Evolutionary conservation across 2,888 invertebrate genomes (phyloP).

Genomic region (Orthosia incerta): DNA sequence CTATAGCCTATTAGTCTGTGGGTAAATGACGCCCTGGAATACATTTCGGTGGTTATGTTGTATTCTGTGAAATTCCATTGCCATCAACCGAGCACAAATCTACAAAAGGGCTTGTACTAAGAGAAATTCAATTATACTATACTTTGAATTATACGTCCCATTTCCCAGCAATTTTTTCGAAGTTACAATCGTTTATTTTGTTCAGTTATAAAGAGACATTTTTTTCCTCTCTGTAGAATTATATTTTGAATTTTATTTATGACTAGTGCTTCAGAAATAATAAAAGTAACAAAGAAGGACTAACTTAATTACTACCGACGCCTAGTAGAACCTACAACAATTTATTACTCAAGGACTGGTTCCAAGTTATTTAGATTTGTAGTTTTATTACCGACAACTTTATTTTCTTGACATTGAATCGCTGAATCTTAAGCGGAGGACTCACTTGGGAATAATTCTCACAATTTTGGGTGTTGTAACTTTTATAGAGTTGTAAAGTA

Average conservation of each 20-base stretch:
- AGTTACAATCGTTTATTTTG: too few relatives aligned
- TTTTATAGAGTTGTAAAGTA: neutral
- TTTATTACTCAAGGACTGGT: slow-evolving; percentile 26
- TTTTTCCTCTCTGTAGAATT: neutral
- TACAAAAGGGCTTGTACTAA: neutral
- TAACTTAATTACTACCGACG: slow-evolving; percentile 24
- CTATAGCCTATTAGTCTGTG: too few relatives aligned
- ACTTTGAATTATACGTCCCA: too few relatives aligned
- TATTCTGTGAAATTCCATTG: too few relatives aligned
- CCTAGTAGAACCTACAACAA: slow-evolving; percentile 14
- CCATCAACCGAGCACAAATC: too few relatives aligned
- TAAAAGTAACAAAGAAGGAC: slow-evolving; percentile 8
- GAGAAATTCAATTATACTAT: too few relatives aligned
- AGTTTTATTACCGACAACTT: slow-evolving; percentile 24
- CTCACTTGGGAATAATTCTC: neutral
- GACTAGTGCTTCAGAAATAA: slow-evolving; percentile 7
- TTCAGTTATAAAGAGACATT: too few relatives aligned
- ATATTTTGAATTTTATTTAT: neutral
- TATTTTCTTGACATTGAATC: neutral
- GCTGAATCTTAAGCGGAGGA: neutral
- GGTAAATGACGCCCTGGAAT: too few relatives aligned
- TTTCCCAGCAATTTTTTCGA: too few relatives aligned
- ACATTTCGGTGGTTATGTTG: too few relatives aligned
- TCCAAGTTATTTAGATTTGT: slow-evolving; percentile 27
- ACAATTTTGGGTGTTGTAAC: neutral